These are phyloP conservation scores for Potorous gilbertii DNA, from an alignment of 2,797 vertebrate species.

Conservation along the genomic window DNA sequence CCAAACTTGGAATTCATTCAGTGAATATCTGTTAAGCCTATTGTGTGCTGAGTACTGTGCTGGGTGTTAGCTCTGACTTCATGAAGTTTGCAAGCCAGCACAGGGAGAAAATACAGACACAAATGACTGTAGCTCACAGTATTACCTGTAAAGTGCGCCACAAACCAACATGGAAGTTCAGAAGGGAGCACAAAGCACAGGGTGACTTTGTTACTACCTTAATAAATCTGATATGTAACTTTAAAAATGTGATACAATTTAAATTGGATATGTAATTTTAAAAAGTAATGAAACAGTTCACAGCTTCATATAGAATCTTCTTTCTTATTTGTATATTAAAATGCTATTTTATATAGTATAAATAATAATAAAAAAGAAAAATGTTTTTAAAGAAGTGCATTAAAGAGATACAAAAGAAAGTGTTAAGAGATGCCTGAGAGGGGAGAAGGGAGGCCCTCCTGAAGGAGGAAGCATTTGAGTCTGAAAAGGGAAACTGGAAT, in stretches of 20 bases:
- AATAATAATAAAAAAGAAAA: neutral
- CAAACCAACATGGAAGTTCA: neutral
- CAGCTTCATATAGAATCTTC: neutral
- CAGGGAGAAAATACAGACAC: neutral
- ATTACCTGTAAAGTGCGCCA: neutral
- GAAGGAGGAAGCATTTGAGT: neutral
- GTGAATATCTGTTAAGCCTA: neutral
- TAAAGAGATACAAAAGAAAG: neutral
- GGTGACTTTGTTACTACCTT: neutral
- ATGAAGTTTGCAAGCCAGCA: neutral
- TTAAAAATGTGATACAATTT: neutral
- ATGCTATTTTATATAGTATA: neutral
- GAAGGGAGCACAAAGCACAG: neutral
- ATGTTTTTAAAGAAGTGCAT: neutral
- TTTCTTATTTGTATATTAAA: neutral
- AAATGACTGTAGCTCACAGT: neutral
- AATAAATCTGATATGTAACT: neutral
- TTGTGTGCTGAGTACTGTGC: neutral
- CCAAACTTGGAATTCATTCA: neutral
- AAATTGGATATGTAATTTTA: neutral
- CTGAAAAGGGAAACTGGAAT: neutral
- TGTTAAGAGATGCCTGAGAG: neutral
- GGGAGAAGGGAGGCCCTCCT: neutral
- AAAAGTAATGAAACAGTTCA: neutral
- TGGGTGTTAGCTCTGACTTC: neutral